Evolutionary conservation across 2,888 invertebrate species (phyloP), one percentile per base, ranked within the genome.

Genomic region (Tubulanus polymorphus): DNA sequence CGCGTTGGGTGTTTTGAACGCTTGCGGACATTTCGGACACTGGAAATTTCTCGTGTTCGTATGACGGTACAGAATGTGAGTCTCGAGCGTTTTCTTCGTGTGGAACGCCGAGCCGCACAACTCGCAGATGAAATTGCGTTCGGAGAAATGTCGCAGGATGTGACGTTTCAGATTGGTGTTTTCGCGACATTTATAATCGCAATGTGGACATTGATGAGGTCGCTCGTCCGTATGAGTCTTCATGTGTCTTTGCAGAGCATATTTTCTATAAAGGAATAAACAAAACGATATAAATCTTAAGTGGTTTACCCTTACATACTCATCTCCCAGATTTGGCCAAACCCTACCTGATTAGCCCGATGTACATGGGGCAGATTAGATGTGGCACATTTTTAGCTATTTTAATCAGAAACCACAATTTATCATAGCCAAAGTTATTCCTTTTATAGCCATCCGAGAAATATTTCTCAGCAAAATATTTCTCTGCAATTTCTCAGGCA

Each of bases 101-200:
- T 76, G 74, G 63, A 79, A 79, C 3, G 77, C 70, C 18, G 72
- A 65, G 2, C 78, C 78, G 62, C 79, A 79, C 10, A 72, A 62
- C 59, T 79, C 79, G 63, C 79, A 79, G 20, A 78, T 67, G 59
- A 73, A 79, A 49, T 72, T 69, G 23, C 76, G 67, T 46, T 67
- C 63, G 6, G 65, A 62, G 55, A 72, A 70, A 54, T 79, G 78
- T 15, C 74, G 65, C 23, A 69, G 68, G 3, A 71, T 61, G 59
- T 79, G 79, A 2, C 76, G 67, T 55, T 74, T 74, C 20, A 78
- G 60, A 57, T 76, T 75, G 51, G 72, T 69, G 45, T 63, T 66
- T 51, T 73, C 74, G 6, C 69, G 68, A 27, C 72, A 74, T 28
- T 60, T 68, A 63, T 73, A 78, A n/a, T 69, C 69, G 63, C 78